These are phyloP conservation scores for Adineta ricciae DNA, from an alignment of 2,888 invertebrate species.

Conservation along the genomic window DNA sequence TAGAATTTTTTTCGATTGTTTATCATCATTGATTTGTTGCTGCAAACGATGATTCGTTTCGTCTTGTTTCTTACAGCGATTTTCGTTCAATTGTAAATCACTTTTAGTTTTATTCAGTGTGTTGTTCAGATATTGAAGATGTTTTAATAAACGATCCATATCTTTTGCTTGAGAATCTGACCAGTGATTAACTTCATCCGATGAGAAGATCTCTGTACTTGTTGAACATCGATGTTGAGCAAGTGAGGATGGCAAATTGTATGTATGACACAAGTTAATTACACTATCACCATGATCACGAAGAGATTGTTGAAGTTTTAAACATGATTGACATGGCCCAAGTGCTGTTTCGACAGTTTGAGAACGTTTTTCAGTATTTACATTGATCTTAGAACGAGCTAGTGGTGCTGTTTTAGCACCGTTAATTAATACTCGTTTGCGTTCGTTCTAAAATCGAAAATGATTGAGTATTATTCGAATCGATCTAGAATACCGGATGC, in stretches of 20 bases:
- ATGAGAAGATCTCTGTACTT: slow-evolving; percentile 41
- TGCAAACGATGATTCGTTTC: slow-evolving; percentile 39
- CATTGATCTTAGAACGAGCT: not conserved
- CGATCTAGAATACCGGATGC: not conserved
- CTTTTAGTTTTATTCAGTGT: slow-evolving; percentile 41
- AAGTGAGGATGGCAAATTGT: slow-evolving; percentile 44
- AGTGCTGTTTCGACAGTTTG: slow-evolving; percentile 50
- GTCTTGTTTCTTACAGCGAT: slow-evolving; percentile 39
- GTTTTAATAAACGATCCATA: slow-evolving; percentile 42
- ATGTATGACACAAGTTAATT: slow-evolving; percentile 42
- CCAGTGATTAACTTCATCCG: slow-evolving; percentile 45
- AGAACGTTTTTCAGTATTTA: slow-evolving; percentile 39
- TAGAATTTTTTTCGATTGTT: slow-evolving; percentile 38
- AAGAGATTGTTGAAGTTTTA: slow-evolving; percentile 44
- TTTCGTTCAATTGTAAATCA: slow-evolving; percentile 39
- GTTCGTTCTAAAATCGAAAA: not conserved
- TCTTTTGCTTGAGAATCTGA: slow-evolving; percentile 46
- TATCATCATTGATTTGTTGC: slow-evolving; percentile 41
- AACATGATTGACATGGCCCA: slow-evolving; percentile 48
- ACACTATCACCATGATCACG: slow-evolving; percentile 41
- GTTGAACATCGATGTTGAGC: slow-evolving; percentile 40
- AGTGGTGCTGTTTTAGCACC: not conserved
- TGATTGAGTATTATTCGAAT: not conserved
- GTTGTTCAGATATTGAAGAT: slow-evolving; percentile 38
- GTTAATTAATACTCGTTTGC: not conserved